Percentiles rank a stretch among this genome's conserved stretches.
phyloP scores from a whole-genome alignment of 2,797 vertebrate species.

The Acestrorhynchus altus region DNA sequence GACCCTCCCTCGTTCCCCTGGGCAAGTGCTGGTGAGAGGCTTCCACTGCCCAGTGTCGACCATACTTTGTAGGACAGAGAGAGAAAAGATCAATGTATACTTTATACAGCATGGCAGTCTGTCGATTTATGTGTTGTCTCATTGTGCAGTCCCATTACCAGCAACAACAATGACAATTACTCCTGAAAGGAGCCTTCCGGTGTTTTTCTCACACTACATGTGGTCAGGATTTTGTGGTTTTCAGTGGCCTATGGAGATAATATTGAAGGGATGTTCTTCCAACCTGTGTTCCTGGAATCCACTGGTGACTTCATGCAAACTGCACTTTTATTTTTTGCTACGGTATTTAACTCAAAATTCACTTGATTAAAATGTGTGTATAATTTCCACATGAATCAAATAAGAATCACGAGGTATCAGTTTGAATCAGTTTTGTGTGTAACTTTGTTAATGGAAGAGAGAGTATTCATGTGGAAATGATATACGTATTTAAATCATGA shows the following conservation, averaged over 20 bases:
- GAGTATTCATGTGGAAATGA: background rate
- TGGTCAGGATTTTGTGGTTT: background rate
- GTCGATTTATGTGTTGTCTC: slow-evolving; percentile 24
- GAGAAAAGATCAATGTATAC: background rate
- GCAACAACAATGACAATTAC: background rate
- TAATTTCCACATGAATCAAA: background rate
- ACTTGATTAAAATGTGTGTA: background rate
- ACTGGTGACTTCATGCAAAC: slow-evolving; percentile 7
- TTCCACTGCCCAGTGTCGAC: background rate
- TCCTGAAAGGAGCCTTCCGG: background rate
- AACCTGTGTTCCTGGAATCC: background rate
- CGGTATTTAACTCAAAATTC: background rate
- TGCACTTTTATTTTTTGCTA: slow-evolving; percentile 26
- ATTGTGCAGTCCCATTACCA: slow-evolving; percentile 2
- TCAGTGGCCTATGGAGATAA: background rate
- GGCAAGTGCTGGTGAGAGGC: slow-evolving; percentile 71
- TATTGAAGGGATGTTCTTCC: background rate
- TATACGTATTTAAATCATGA: background rate
- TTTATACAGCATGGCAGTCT: slow-evolving; percentile 31
- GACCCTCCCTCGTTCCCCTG: slow-evolving; percentile 60
- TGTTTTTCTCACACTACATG: background rate
- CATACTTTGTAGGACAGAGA: slow-evolving; percentile 9
- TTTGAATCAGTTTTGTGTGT: too few relatives aligned
- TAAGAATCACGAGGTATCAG: background rate
- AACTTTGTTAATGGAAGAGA: too few relatives aligned